These are phyloP conservation scores for Elmis aenea DNA, from an alignment of 2,888 invertebrate genomes.

Conservation along the genomic window DNA sequence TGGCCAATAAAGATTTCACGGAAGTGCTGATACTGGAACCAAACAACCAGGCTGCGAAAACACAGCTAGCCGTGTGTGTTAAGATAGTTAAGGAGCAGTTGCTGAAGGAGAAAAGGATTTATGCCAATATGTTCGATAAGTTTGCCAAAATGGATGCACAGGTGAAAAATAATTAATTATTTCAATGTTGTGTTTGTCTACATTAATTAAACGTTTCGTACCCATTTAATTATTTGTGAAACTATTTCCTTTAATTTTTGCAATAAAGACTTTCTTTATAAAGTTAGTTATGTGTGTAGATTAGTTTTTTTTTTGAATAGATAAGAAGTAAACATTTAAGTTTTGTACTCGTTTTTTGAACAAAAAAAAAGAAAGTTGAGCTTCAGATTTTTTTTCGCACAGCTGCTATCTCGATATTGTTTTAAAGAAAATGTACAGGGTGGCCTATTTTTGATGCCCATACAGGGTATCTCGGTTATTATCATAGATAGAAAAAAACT, in stretches of 20 bases:
- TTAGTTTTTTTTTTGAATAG: too few species aligned
- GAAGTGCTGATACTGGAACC: conserved; percentile 73
- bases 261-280: neutral
- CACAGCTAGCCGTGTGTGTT: conserved; percentile 69
- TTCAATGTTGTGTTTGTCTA: conserved; percentile 4
- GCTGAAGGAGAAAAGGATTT: conserved; percentile 78
- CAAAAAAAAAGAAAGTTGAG: conserved; percentile 4
- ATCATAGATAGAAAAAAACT: too few species aligned
- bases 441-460: too few species aligned
- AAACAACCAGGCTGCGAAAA: conserved; percentile 81
- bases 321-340: too few species aligned
- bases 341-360: conserved; percentile 3
- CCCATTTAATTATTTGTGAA: neutral
- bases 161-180: conserved; percentile 47
- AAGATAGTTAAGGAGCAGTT: conserved; percentile 69
- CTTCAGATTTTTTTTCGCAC: too few species aligned
- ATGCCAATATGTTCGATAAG: conserved; percentile 94
- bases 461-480: too few species aligned
- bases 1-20: conserved; percentile 74
- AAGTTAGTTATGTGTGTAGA: too few species aligned
- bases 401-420: too few species aligned
- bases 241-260: neutral
- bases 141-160: conserved; percentile 76
- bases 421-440: too few species aligned
- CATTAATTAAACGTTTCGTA: conserved; percentile 4